phyloP scores from a whole-genome alignment of 2,888 invertebrate species.

The Coremacera marginata region DNA sequence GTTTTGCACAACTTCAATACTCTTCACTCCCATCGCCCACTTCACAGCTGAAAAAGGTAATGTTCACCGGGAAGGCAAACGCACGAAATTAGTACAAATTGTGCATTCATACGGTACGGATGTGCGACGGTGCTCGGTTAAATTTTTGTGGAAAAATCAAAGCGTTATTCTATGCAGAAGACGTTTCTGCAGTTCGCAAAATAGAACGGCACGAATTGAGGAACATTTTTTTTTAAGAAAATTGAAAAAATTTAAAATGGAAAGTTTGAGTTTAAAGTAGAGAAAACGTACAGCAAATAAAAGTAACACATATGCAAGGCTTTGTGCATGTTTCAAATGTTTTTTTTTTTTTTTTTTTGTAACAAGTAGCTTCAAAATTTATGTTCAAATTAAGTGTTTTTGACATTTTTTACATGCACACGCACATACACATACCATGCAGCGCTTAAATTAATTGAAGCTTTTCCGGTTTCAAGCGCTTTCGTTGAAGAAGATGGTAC shows the following conservation, averaged over 20 bases:
- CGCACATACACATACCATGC: not conserved
- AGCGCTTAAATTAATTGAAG: not conserved
- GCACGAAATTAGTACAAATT: slow-evolving; percentile 66
- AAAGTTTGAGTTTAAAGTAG: too few species aligned
- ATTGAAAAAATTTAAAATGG: too few species aligned
- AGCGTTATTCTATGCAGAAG: slow-evolving; percentile 19
- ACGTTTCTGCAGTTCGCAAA: not conserved
- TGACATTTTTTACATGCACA: not conserved
- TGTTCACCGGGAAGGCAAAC: slow-evolving; percentile 17
- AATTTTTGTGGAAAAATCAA: not conserved
- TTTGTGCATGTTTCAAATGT: too few species aligned
- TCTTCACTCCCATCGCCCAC: not conserved
- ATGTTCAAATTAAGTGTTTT: not conserved
- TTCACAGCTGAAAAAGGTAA: not conserved
- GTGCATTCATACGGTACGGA: slow-evolving; percentile 68
- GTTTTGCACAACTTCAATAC: slow-evolving; percentile 11
- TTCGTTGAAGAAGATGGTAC: not conserved
- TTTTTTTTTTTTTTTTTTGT: too few species aligned
- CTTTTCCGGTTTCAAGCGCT: not conserved
- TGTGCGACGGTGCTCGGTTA: slow-evolving; percentile 50
- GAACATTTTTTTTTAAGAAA: too few species aligned
- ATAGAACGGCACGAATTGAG: not conserved
- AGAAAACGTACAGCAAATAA: too few species aligned
- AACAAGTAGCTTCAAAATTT: not conserved
- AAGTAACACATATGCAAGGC: too few species aligned